Evolutionary conservation across 2,113 vertebrate species (phyloP).

Genomic region (Zosterops japonicus): DNA sequence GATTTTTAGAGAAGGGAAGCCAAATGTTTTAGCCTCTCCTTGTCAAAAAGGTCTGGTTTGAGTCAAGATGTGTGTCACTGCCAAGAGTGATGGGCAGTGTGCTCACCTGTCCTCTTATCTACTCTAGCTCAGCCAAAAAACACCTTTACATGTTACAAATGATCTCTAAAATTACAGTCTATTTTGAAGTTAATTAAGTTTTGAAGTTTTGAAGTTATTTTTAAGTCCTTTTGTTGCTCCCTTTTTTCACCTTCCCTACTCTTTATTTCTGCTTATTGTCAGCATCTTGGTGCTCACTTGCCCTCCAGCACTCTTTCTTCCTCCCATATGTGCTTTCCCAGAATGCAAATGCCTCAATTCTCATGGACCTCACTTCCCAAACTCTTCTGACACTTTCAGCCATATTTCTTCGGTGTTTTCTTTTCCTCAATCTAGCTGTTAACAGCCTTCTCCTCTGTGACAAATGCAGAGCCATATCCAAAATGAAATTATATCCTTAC

Average conservation of each 20-base stretch:
- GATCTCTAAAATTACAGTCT: background rate
- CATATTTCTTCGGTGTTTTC: background rate
- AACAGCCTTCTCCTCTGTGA: background rate
- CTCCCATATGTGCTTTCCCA: background rate
- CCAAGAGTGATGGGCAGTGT: background rate
- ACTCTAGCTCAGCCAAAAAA: background rate
- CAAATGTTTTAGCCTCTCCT: background rate
- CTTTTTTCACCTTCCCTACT: background rate
- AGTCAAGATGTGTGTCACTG: background rate
- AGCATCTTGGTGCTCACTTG: background rate
- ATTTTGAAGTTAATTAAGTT: background rate
- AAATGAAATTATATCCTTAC: slow-evolving; percentile 62
- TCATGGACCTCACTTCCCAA: background rate
- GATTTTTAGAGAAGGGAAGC: background rate
- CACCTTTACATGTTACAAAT: background rate
- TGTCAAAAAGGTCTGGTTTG: background rate
- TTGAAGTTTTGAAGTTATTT: background rate
- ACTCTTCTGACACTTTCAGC: background rate
- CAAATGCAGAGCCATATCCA: background rate
- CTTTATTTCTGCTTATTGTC: background rate
- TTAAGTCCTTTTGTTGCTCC: background rate
- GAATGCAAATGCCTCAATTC: background rate
- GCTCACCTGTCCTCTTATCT: background rate
- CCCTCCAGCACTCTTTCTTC: background rate
- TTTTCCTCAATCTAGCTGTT: background rate